phyloP scores from a whole-genome alignment of 2,797 vertebrate genomes.

The Bradypodion ventrale region DNA sequence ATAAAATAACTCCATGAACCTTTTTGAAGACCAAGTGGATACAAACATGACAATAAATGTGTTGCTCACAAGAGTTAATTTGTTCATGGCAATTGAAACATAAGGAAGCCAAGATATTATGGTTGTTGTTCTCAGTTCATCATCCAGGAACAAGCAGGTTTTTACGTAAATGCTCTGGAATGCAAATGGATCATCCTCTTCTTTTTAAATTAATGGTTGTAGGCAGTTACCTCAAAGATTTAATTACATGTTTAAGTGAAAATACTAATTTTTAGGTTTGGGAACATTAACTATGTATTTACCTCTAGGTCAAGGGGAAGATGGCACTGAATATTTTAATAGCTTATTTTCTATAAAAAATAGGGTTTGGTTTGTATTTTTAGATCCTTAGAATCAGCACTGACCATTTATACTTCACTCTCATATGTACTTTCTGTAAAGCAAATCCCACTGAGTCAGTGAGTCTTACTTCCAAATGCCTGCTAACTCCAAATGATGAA shows the following conservation, averaged over 20 bases:
- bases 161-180: conserved; percentile 2
- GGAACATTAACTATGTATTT: not conserved
- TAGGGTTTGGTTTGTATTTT: not conserved
- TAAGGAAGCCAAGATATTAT: not conserved
- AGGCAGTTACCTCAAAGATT: not conserved
- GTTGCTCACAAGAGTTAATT: not conserved
- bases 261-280: not conserved
- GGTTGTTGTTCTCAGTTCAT: not conserved
- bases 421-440: not conserved
- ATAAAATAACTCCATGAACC: not conserved
- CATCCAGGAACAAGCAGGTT: not conserved
- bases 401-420: not conserved
- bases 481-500: not conserved
- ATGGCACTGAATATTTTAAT: not conserved
- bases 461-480: not conserved
- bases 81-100: not conserved
- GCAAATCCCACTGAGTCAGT: not conserved
- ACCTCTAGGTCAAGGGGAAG: not conserved
- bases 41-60: not conserved
- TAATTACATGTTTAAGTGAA: conserved; percentile 19
- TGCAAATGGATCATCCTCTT: not conserved
- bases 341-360: not conserved
- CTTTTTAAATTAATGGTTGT: conserved; percentile 29
- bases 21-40: not conserved
- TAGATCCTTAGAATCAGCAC: not conserved